Evolutionary conservation across 2,888 invertebrate genomes (phyloP).

Genomic region (Cybosia mesomella): DNA sequence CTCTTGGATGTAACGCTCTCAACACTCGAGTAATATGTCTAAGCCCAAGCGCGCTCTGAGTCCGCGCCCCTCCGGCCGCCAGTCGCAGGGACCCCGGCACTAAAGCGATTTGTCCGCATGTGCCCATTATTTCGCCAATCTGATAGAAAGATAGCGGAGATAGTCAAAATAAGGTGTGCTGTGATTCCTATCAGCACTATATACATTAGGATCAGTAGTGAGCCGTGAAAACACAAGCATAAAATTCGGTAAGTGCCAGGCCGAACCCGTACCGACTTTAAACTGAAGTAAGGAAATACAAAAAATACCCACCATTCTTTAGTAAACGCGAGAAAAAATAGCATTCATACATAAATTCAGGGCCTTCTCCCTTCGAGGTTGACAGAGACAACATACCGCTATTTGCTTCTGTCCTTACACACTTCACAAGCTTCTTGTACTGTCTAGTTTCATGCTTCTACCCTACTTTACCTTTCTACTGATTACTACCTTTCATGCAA

Average conservation of each 20-base stretch:
- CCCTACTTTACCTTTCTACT: too few relatives aligned
- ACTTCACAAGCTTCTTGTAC: neutral
- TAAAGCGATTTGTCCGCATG: constrained; percentile 97
- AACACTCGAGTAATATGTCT: constrained; percentile 94
- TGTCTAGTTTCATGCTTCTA: neutral
- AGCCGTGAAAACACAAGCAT: too few relatives aligned
- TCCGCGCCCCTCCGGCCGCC: constrained; percentile 90
- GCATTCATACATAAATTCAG: too few relatives aligned
- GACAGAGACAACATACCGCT: neutral
- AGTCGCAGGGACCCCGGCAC: constrained; percentile 87
- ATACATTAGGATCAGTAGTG: neutral
- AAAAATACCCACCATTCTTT: neutral
- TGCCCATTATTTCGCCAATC: constrained; percentile 94
- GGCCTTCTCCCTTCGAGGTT: neutral
- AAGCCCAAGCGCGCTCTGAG: constrained; percentile 94
- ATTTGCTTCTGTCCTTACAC: neutral
- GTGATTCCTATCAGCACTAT: neutral
- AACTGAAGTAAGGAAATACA: neutral
- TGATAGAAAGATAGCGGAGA: constrained; percentile 55
- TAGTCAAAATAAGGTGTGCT: neutral
- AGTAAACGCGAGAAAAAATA: neutral
- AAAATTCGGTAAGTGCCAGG: too few relatives aligned
- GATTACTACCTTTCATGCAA: neutral
- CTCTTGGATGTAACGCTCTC: constrained; percentile 92
- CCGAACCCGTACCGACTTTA: too few relatives aligned